Percentiles rank a stretch among this genome's conserved stretches.
Evolutionary conservation across 2,888 invertebrate genomes (phyloP).

Genomic region (Adelognathus sp.): DNA sequence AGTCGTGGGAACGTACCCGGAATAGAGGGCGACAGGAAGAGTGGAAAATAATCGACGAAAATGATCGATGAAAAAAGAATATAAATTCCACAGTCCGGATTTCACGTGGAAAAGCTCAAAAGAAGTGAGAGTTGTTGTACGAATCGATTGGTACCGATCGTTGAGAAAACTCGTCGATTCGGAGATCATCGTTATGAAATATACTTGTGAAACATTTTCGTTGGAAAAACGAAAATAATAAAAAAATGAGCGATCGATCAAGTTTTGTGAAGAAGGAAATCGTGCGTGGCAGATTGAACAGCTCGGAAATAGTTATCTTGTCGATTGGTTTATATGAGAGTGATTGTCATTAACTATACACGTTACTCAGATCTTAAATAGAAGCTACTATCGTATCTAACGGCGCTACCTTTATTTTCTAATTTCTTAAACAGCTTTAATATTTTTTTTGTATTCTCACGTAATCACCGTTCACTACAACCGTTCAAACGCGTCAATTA

Average conservation of each 20-base stretch:
- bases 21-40: constrained; percentile 66
- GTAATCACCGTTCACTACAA: constrained; percentile 36
- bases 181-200: neutral
- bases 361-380: constrained; percentile 72
- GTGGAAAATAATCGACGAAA: constrained; percentile 61
- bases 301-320: constrained; percentile 63
- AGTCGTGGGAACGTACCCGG: constrained; percentile 53
- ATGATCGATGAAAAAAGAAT: constrained; percentile 46
- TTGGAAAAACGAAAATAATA: neutral
- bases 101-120: neutral
- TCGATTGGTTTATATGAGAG: constrained; percentile 76
- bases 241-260: constrained; percentile 18
- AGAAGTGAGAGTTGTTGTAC: neutral
- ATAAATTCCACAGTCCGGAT: constrained; percentile 1
- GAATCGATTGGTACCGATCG: neutral
- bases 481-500: constrained; percentile 8
- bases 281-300: constrained; percentile 72
- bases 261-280: constrained; percentile 55
- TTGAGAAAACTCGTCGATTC: neutral
- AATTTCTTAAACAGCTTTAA: constrained; percentile 59
- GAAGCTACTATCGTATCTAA: constrained; percentile 71
- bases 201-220: neutral
- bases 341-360: constrained; percentile 80
- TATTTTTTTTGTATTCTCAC: constrained; percentile 21
- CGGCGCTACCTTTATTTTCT: constrained; percentile 65